Evolutionary conservation across 2,888 invertebrate species (phyloP).

Genomic region (Callyntrura guangdongensis): DNA sequence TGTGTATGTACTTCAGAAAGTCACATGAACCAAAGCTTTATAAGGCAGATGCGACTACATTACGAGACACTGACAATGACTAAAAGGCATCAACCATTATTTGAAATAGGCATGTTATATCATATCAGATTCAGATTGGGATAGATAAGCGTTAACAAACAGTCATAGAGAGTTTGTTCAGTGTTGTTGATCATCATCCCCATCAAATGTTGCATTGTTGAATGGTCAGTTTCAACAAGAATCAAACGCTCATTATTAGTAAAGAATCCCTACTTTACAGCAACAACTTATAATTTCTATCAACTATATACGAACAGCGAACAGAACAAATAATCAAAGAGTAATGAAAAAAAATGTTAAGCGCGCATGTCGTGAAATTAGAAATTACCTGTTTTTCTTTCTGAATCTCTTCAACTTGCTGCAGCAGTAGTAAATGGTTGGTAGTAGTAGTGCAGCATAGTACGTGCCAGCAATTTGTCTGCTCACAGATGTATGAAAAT

Average conservation of each 20-base stretch:
- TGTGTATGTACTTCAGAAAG: conserved; percentile 15
- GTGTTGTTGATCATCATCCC: conserved; percentile 15
- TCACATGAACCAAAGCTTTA: background rate
- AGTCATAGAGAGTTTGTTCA: background rate
- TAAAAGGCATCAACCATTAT: background rate
- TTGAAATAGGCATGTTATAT: conserved; percentile 6
- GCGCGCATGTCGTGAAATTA: conserved; percentile 73
- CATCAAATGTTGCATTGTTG: conserved; percentile 39
- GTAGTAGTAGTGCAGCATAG: too few species aligned
- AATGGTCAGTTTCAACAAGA: conserved; percentile 61
- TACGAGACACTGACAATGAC: background rate
- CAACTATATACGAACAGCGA: too few species aligned
- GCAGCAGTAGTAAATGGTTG: conserved; percentile 12
- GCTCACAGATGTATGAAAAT: conserved; percentile 65
- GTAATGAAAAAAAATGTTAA: conserved; percentile 53
- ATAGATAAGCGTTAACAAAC: conserved; percentile 34
- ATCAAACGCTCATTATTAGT: conserved; percentile 62
- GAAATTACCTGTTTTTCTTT: conserved; percentile 67
- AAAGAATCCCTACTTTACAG: conserved; percentile 12
- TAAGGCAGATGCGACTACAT: background rate
- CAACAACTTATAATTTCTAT: conserved; percentile 55
- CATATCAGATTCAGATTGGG: conserved; percentile 27
- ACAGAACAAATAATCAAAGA: conserved; percentile 36
- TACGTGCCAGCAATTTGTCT: conserved; percentile 75
- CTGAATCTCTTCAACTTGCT: conserved; percentile 16